These are phyloP conservation scores for Sitobion miscanthi DNA, from an alignment of 1,140 invertebrate genomes.

Conservation along the genomic window DNA sequence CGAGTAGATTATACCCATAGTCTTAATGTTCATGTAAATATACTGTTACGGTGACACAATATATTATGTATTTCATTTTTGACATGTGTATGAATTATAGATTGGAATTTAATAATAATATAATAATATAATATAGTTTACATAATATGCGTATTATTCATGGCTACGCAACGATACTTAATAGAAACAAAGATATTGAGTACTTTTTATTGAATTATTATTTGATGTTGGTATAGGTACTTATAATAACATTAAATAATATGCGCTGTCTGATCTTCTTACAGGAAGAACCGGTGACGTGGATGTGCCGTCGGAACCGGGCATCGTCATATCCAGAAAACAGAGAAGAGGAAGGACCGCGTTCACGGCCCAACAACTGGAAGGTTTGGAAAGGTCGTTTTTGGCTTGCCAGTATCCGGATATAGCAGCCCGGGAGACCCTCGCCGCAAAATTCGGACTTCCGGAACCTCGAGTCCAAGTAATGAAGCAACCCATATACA, in stretches of 20 bases:
- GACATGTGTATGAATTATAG: no score
- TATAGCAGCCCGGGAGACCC: slow-evolving; percentile 88
- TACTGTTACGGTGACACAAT: no score
- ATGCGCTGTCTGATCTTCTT: neutral
- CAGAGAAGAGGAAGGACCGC: slow-evolving; percentile 83
- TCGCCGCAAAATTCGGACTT: slow-evolving; percentile 70
- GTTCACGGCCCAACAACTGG: slow-evolving; percentile 85
- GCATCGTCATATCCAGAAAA: slow-evolving; percentile 81
- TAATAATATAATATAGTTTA: no score
- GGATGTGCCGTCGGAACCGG: slow-evolving; percentile 77
- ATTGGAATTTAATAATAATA: no score
- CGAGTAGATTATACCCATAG: no score
- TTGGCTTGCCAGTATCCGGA: slow-evolving; percentile 92
- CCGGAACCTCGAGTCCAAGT: slow-evolving; percentile 57
- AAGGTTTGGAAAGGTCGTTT: slow-evolving; percentile 87
- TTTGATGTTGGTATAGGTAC: neutral
- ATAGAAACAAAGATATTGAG: neutral
- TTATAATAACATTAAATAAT: neutral
- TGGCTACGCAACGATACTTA: neutral
- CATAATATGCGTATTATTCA: neutral
- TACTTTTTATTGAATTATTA: neutral
- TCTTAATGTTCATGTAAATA: no score
- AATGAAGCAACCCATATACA: neutral
- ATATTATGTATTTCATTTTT: neutral
- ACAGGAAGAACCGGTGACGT: slow-evolving; percentile 70